Evolutionary conservation across 1,140 invertebrate genomes (phyloP).

Genomic region (Homalodisca vitripennis): DNA sequence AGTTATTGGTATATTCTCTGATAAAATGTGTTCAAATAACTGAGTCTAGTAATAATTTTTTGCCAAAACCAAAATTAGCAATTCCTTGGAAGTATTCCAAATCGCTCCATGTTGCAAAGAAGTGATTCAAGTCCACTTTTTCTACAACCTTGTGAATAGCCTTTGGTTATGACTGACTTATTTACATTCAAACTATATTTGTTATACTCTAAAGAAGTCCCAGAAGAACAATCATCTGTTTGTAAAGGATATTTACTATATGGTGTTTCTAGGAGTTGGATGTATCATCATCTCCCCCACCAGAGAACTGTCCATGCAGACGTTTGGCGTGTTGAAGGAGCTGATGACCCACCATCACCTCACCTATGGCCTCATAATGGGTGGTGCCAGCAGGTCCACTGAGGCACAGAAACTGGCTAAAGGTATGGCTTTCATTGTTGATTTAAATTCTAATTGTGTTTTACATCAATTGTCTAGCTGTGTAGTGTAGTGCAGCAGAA

Average conservation of each 20-base stretch:
- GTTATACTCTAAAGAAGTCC: background rate
- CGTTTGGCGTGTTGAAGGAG: constrained; percentile 95
- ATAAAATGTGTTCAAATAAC: background rate
- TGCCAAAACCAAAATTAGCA: background rate
- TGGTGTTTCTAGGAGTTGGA: constrained; percentile 73
- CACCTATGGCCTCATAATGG: constrained; percentile 89
- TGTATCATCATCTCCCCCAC: constrained; percentile 96
- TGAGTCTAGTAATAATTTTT: background rate
- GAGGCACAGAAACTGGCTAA: constrained; percentile 93
- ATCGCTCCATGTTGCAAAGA: background rate
- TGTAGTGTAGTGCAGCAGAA: background rate
- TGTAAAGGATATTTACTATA: background rate
- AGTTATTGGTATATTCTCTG: background rate
- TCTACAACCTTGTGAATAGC: background rate
- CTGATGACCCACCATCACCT: constrained; percentile 86
- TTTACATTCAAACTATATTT: background rate
- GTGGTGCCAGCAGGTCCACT: constrained; percentile 88
- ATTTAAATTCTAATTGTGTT: background rate
- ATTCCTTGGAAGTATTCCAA: background rate
- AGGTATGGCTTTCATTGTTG: constrained; percentile 51
- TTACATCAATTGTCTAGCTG: background rate
- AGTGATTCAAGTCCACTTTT: background rate
- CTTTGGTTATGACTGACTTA: background rate
- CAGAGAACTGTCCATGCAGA: constrained; percentile 97
- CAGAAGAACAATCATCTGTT: background rate